These are phyloP conservation scores for Chalcis sispes DNA, from an alignment of 2,888 invertebrate genomes.

Conservation along the genomic window DNA sequence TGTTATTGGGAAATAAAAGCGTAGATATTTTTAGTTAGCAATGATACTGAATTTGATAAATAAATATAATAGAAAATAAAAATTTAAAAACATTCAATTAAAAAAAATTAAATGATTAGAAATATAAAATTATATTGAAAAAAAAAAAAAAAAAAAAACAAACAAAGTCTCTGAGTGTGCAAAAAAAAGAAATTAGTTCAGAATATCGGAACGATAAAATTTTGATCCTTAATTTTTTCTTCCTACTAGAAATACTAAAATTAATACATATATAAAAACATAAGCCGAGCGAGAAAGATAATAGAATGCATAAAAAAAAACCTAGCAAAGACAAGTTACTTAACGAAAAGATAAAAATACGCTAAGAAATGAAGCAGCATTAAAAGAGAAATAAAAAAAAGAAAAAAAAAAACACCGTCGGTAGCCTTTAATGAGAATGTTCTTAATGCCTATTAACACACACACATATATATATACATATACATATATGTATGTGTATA, in stretches of 20 bases:
- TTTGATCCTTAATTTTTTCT: background rate
- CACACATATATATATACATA: conserved; percentile 63
- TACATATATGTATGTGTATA: too few relatives aligned
- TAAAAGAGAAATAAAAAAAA: conserved; percentile 35
- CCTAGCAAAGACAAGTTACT: background rate
- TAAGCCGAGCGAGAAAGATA: background rate
- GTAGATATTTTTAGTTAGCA: too few relatives aligned
- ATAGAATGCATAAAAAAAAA: background rate
- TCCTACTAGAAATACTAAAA: background rate
- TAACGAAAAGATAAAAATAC: conserved; percentile 17
- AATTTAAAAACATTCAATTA: conserved; percentile 11
- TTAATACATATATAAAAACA: background rate
- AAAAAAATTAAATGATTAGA: too few relatives aligned
- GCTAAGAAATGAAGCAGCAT: conserved; percentile 56
- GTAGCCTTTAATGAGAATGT: conserved; percentile 52
- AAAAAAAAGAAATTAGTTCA: too few relatives aligned
- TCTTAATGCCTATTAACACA: conserved; percentile 59
- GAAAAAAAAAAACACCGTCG: conserved; percentile 56
- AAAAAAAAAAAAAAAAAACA: background rate
- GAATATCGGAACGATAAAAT: too few relatives aligned
- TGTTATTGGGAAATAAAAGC: too few relatives aligned
- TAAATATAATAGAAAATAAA: too few relatives aligned
- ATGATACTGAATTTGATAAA: too few relatives aligned
- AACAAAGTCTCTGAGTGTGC: conserved; percentile 18
- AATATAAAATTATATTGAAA: too few relatives aligned